Evolutionary conservation across 2,113 vertebrate genomes (phyloP), one percentile per base, ranked within the genome.

Genomic region (Malaclemys terrapin): DNA sequence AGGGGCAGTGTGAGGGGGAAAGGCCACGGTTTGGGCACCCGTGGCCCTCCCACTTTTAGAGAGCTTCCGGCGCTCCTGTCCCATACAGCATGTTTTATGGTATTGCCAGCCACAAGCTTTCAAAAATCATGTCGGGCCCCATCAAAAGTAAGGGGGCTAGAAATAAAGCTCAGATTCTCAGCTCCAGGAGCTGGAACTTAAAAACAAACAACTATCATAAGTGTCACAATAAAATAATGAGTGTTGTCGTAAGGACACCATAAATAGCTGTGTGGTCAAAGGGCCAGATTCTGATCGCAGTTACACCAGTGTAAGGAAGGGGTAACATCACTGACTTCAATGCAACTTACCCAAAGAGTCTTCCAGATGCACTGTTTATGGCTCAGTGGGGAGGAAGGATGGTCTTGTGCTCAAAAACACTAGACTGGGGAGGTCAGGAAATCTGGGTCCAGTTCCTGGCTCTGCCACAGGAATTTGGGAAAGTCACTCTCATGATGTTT

Each of bases 321-420:
- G 1, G 0, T 69, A 54, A 62, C 59, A 47, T 47, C 75, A 12
- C 79, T 89, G 52, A 93, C 69, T 85, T 85, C 88, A 93, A 4
- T n/a, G 53, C 27, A 65, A 65, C 31, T 31, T 65, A 31, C 31
- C 49, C 42, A 72, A 0, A 52, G n/a, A 0, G 16, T 54, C 87
- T 87, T 83, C 78, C 65, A 25, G 54, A 87, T 52, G 82, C 20
- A 29, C 57, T 83, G 79, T 84, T 45, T 80, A n/a, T 35, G 47
- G 75, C 69, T 27, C 69, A 87, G 4, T 75, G 38, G 20, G 38
- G 38, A 90, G 80, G 84, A 88, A 93, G 54, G 49, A 85, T 49
- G 20, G 3, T 89, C 2, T 49, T 87, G 13, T 59, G 85, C 78
- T 47, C 50, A 85, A 83, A 54, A 80, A 87, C 47, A n/a, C 49